A percentile compares a stretch with the other conserved stretches of the same genome.
Evolutionary conservation across 2,113 vertebrate genomes (phyloP).

Genomic region (Ranitomeya imitator): DNA sequence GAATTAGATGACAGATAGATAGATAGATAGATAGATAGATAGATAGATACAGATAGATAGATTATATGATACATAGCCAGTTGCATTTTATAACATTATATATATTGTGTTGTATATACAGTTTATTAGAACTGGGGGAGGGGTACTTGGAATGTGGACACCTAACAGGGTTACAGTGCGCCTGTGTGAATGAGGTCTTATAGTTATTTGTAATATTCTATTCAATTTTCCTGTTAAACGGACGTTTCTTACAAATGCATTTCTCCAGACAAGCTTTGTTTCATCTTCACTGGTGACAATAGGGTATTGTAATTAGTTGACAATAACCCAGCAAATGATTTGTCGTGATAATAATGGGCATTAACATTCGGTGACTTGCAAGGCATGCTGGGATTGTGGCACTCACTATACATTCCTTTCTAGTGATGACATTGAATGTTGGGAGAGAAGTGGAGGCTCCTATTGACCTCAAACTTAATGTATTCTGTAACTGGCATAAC

Average conservation of each 20-base stretch:
- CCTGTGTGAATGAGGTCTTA: neutral
- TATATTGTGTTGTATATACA: too few species aligned
- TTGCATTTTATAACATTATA: too few species aligned
- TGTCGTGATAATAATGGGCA: slow-evolving; percentile 33
- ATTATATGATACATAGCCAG: too few species aligned
- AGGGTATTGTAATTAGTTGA: neutral
- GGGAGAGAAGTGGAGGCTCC: neutral
- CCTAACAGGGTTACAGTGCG: neutral
- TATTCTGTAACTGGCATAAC: slow-evolving; percentile 8
- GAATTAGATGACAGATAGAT: too few species aligned
- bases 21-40: too few species aligned
- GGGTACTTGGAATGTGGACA: neutral
- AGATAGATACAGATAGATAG: too few species aligned
- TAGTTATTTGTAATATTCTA: neutral
- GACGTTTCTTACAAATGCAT: neutral
- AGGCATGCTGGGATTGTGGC: slow-evolving; percentile 30
- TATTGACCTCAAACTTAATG: slow-evolving; percentile 15
- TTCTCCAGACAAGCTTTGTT: neutral
- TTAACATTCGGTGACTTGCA: slow-evolving; percentile 23
- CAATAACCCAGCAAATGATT: slow-evolving; percentile 30
- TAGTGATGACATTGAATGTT: slow-evolving; percentile 25
- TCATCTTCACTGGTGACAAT: neutral
- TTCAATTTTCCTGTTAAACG: neutral
- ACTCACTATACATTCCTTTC: slow-evolving; percentile 38
- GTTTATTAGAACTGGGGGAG: neutral